Evolutionary conservation across 1,140 invertebrate genomes (phyloP), one percentile per base, ranked within the genome.

Genomic region (Homarus americanus): DNA sequence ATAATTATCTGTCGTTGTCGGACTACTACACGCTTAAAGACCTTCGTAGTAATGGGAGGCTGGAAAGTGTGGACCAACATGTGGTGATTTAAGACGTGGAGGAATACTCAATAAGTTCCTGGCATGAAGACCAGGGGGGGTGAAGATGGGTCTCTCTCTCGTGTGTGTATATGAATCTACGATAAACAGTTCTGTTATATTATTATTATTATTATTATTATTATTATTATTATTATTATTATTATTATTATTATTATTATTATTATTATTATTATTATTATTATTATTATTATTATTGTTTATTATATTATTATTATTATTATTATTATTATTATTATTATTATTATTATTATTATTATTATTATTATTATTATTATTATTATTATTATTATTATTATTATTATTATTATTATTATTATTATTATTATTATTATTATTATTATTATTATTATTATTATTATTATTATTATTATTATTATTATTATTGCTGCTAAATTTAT

Each of bases 341-440:
- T 69, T 34, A 69, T 69, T 69, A 69, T 69, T 69, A 69, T 69
- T 24, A 69, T 69, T 69, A 69, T 34, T 69, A 69, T 69, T 34
- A 69, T 69, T 69, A 69, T 69, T 69, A 34, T 69, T 69, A 69
- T 69, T 69, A 34, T 69, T 69, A 69, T 69, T 69, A 34, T 69
- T 69, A 69, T 69, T 69, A 69, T 69, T 69, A 69, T 69, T 69
- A 69, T 69, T 69, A 69, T 69, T 34, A 69, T 69, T 78, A 69
- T 69, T 69, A 69, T 69, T 24, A 69, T 69, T 24, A 69, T 69
- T 69, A 69, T 69, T 4, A 69, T 69, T 69, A 69, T 69, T 24
- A 69, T 69, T 24, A 69, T 69, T 69, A 69, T 24, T 34, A 24
- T 34, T 69, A 69, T 69, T 69, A 69, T 69, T 69, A 69, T 69